Evolutionary conservation across 1,140 invertebrate species (phyloP).

Genomic region (Habropoda laboriosa): DNA sequence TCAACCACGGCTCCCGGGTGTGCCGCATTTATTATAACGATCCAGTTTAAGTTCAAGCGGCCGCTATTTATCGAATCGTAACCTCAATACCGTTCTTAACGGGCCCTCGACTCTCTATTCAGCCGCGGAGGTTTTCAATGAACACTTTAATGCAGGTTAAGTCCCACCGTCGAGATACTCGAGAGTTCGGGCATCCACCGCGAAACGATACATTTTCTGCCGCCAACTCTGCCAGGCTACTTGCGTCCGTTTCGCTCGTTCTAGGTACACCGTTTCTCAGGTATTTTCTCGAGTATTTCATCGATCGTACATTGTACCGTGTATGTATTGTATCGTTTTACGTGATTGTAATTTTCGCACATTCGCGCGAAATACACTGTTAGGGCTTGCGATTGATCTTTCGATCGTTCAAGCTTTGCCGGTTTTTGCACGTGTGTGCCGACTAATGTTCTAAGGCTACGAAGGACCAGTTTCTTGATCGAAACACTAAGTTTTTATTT

Average conservation of each 20-base stretch:
- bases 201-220: slow-evolving; percentile 7
- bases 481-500: too few species aligned
- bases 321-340: too few species aligned
- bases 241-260: background rate
- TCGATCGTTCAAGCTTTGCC: too few species aligned
- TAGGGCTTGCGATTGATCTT: too few species aligned
- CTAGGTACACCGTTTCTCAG: too few species aligned
- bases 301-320: too few species aligned
- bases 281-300: too few species aligned
- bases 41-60: slow-evolving; percentile 14
- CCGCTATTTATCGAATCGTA: slow-evolving; percentile 34
- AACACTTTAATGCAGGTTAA: slow-evolving; percentile 37
- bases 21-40: background rate
- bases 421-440: too few species aligned
- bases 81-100: slow-evolving; percentile 28
- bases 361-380: too few species aligned
- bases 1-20: background rate
- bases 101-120: slow-evolving; percentile 27
- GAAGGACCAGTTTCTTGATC: too few species aligned
- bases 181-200: background rate
- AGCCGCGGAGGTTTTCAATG: slow-evolving; percentile 29
- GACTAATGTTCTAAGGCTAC: too few species aligned
- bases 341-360: too few species aligned
- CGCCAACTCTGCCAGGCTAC: background rate
- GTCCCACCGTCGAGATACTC: slow-evolving; percentile 3